phyloP scores from a whole-genome alignment of 2,797 vertebrate species.

The Helicolenus hilgendorfi region DNA sequence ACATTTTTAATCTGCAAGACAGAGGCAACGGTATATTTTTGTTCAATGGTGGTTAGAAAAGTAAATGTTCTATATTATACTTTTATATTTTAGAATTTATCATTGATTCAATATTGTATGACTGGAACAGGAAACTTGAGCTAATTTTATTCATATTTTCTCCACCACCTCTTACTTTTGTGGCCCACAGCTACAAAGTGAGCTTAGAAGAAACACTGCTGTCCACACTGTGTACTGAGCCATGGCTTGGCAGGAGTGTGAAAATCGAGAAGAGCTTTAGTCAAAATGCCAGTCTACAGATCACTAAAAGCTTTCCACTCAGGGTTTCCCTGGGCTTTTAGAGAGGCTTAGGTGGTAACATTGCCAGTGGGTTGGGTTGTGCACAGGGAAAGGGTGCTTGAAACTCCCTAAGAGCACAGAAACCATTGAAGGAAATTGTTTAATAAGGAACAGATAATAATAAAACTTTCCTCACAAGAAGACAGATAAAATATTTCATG shows the following conservation, averaged over 20 bases:
- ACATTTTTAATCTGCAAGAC: not conserved
- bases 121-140: not conserved
- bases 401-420: conserved; percentile 41
- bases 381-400: conserved; percentile 26
- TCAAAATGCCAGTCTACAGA: conserved; percentile 90
- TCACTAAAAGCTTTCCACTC: conserved; percentile 89
- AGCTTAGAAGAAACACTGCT: conserved; percentile 68
- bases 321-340: conserved; percentile 82
- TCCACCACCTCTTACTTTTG: conserved; percentile 31
- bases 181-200: conserved; percentile 44
- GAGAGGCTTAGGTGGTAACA: conserved; percentile 79
- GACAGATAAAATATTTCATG: not conserved
- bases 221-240: conserved; percentile 75
- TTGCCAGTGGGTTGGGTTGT: conserved; percentile 72
- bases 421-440: conserved; percentile 41
- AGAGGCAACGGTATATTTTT: not conserved
- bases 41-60: not conserved
- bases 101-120: not conserved
- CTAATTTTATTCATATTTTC: conserved; percentile 9
- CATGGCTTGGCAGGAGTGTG: conserved; percentile 82
- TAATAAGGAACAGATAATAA: conserved; percentile 1
- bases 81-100: not conserved
- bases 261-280: conserved; percentile 90
- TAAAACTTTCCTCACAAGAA: not conserved
- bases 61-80: not conserved